Evolutionary conservation across 2,113 vertebrate species (phyloP).

Genomic region (Chionodraco myersi): DNA sequence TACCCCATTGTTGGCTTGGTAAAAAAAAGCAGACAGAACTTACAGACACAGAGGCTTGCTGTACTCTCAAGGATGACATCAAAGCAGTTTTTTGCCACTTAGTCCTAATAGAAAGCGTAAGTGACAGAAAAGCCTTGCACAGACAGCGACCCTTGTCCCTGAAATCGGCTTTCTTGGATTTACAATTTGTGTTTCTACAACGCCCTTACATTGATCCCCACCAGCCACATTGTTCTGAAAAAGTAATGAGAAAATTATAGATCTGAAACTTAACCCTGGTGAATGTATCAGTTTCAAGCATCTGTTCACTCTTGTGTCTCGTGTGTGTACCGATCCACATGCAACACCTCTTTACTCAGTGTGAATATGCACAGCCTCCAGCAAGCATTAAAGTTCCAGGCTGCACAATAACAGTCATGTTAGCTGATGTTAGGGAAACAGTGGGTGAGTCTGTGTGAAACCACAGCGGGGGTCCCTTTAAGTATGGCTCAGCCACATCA

Average conservation of each 20-base stretch:
- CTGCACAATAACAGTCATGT: conserved; percentile 54
- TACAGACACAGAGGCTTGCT: conserved; percentile 40
- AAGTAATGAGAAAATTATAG: conserved; percentile 16
- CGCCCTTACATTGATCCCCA: conserved; percentile 7
- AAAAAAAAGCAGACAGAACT: conserved; percentile 15
- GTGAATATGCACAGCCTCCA: conserved; percentile 25
- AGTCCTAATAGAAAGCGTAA: conserved; percentile 50
- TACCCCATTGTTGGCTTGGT: conserved; percentile 12
- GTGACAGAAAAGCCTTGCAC: conserved; percentile 51
- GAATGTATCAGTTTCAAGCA: conserved; percentile 17
- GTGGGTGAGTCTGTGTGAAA: conserved; percentile 58
- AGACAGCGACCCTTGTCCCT: conserved; percentile 32
- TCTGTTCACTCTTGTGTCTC: conserved; percentile 4
- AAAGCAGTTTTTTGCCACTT: conserved; percentile 60
- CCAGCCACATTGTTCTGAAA: neutral
- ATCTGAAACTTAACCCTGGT: conserved; percentile 20
- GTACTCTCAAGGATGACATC: conserved; percentile 64
- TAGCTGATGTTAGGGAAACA: conserved; percentile 62
- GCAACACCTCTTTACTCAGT: neutral
- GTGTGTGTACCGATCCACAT: neutral
- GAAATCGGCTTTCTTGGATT: conserved; percentile 23
- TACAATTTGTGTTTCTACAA: conserved; percentile 19
- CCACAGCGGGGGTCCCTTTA: conserved; percentile 69
- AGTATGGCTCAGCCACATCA: conserved; percentile 58
- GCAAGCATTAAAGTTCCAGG: conserved; percentile 58